A percentile compares a stretch with the other conserved stretches of the same genome.
Evolutionary conservation across 2,888 invertebrate species (phyloP).

Genomic region (Pammene fasciana): DNA sequence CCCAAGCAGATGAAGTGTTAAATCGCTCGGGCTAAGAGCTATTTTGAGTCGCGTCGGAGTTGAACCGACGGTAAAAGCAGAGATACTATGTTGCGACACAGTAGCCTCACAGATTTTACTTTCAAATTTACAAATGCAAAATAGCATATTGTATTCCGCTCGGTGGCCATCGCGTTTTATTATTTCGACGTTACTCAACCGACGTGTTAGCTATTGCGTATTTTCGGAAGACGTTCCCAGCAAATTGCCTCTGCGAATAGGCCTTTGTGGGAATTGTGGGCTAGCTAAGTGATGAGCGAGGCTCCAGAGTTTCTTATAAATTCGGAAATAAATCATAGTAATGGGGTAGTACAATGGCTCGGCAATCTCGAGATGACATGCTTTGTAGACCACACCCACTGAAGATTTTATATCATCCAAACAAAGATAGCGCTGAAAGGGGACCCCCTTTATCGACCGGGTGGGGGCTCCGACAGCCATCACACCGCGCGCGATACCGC

Average conservation of each 20-base stretch:
- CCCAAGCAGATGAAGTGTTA: conserved; percentile 46
- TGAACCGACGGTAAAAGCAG: conserved; percentile 27
- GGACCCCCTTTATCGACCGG: conserved; percentile 54
- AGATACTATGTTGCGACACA: conserved; percentile 75
- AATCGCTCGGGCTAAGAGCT: conserved; percentile 46
- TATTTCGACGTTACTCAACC: conserved; percentile 61
- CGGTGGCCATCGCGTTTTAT: conserved; percentile 65
- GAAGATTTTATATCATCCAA: conserved; percentile 78
- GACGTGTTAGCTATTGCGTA: conserved; percentile 56
- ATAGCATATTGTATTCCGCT: conserved; percentile 77
- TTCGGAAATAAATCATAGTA: conserved; percentile 59
- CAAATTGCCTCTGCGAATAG: conserved; percentile 50
- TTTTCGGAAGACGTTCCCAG: conserved; percentile 40
- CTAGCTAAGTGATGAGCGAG: conserved; percentile 36
- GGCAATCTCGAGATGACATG: conserved; percentile 58
- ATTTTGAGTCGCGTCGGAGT: conserved; percentile 33
- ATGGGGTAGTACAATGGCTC: conserved; percentile 51
- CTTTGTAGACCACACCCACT: conserved; percentile 66
- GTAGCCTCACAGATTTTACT: conserved; percentile 75
- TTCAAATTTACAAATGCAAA: conserved; percentile 75
- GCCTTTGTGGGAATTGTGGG: conserved; percentile 50
- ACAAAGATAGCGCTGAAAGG: conserved; percentile 64
- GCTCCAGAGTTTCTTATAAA: conserved; percentile 38
- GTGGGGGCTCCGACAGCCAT: conserved; percentile 25
- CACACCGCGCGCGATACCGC: conserved; percentile 11